Evolutionary conservation across 2,797 vertebrate species (phyloP).

Genomic region (Meriones psammophilus): DNA sequence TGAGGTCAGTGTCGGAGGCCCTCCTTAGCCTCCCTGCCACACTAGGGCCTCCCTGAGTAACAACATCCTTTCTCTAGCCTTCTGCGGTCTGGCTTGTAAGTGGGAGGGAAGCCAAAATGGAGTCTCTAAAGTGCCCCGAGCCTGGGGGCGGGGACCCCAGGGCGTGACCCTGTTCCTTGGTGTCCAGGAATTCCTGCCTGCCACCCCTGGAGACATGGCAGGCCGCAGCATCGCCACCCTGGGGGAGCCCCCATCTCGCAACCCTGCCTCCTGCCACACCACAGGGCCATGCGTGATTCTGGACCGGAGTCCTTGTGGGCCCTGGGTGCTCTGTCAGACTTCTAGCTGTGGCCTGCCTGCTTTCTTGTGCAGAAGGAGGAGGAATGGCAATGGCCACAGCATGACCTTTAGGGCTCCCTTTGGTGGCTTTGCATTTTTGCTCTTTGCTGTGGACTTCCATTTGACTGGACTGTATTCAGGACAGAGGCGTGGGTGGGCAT

Average conservation of each 20-base stretch:
- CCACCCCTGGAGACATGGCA: constrained; percentile 76
- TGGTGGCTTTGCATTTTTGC: not conserved
- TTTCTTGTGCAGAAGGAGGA: not conserved
- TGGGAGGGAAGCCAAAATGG: too few relatives aligned
- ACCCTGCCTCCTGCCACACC: not conserved
- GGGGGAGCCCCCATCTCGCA: constrained; percentile 62
- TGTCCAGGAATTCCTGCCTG: not conserved
- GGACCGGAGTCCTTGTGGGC: constrained; percentile 68
- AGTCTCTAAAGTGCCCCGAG: not conserved
- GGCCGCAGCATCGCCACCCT: constrained; percentile 82
- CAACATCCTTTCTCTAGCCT: not conserved
- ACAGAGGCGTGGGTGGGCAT: not conserved
- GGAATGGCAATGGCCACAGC: fast-evolving
- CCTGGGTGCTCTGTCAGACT: constrained; percentile 21
- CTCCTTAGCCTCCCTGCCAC: fast-evolving
- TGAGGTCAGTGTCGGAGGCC: not conserved
- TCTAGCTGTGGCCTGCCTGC: fast-evolving
- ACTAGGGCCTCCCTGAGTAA: too few relatives aligned
- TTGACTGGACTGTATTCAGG: not conserved
- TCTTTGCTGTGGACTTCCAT: not conserved
- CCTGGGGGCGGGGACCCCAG: not conserved
- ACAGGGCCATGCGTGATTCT: fast-evolving
- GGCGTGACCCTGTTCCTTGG: fast-evolving
- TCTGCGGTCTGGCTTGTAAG: not conserved
- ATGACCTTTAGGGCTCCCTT: fast-evolving